Evolutionary conservation across 1,140 invertebrate species (phyloP), one percentile per base, ranked within the genome.

Genomic region (Leptopilina clavipes): DNA sequence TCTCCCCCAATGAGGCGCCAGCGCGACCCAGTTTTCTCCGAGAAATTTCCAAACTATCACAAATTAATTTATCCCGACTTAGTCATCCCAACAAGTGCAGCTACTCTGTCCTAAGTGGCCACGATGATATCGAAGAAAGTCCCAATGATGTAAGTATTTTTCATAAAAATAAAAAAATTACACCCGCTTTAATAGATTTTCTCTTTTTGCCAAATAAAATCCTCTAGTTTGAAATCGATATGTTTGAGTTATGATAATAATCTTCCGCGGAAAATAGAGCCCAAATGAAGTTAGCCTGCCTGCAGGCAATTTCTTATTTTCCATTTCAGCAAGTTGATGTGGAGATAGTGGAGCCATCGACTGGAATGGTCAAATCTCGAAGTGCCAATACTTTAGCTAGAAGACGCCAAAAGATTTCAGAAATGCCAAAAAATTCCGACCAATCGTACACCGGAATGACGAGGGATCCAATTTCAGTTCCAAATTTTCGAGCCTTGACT

Each of bases 381-480:
- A 90, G 89, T 75, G 86, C 87, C n/a, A 91, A 90, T 71, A 85
- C 88, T 7, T 18, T 90, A 37, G 89, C 89, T 0, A 86, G 84
- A 22, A 81, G 86, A 78, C 87, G 85, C 31, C 89, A 86, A 73
- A 90, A 88, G 71, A 72, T 77, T 6, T 78, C 83, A 5, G 86
- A 86, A 10, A 75, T 74, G 22, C 37, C 84, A 44, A 82, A 73
- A 54, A 82, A 76, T 40, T 75, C 65, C 52, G 82, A 72, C 79
- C 85, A 59, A 77, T 81, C 17, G 83, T 89, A 37, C 74, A 89
- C 75, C 37, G 89, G 92, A 45, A 92, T 94, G 86, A 92, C 94
- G 1, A 89, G 94, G 59, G 94, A 95, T 82, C 94, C 94, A 1
- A 92, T 94, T 56, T 96, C 94, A 2, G 94, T 95, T 78, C 94